Percentiles rank a stretch among this genome's conserved stretches.
Conservation (phyloP, 1,140 invertebrate genomes). For the Hycleus cichorii region DNA sequence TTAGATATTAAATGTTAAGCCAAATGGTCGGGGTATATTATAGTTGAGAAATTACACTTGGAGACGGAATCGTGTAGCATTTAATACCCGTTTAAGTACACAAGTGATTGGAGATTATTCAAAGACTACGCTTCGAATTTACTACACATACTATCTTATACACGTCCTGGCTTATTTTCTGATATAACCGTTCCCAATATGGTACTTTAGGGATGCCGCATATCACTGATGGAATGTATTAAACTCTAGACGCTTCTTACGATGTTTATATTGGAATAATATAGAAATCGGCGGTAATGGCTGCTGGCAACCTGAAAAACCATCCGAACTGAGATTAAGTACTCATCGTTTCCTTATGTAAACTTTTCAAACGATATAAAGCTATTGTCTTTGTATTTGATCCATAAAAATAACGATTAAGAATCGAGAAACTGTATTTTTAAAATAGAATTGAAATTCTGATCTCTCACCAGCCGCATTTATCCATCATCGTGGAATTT, state of each 20-base stretch:
- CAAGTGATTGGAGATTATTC: slow-evolving; percentile 13
- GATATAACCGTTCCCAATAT: slow-evolving; percentile 10
- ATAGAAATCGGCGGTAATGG: background rate
- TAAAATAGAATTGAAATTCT: too few species aligned
- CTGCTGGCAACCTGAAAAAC: too few species aligned
- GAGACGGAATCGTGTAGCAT: background rate
- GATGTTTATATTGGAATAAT: slow-evolving; percentile 2
- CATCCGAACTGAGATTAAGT: too few species aligned
- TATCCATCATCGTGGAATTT: too few species aligned
- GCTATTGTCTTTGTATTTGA: too few species aligned
- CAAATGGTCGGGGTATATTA: slow-evolving; percentile 1
- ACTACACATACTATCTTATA: background rate
- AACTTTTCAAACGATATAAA: too few species aligned
- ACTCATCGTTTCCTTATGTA: too few species aligned
- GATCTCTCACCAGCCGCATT: too few species aligned
- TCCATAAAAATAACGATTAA: too few species aligned
- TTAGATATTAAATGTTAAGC: slow-evolving; percentile 7
- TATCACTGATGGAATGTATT: slow-evolving; percentile 15
- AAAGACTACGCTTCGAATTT: slow-evolving; percentile 1
- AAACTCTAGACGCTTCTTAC: slow-evolving; percentile 2
- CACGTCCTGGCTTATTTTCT: slow-evolving; percentile 5
- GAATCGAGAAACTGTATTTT: too few species aligned
- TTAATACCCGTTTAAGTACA: slow-evolving; percentile 2
- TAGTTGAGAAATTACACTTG: slow-evolving; percentile 10
- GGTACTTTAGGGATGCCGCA: slow-evolving; percentile 9